These are phyloP conservation scores for Spodoptera litura DNA, from an alignment of 1,140 invertebrate genomes.

Conservation along the genomic window DNA sequence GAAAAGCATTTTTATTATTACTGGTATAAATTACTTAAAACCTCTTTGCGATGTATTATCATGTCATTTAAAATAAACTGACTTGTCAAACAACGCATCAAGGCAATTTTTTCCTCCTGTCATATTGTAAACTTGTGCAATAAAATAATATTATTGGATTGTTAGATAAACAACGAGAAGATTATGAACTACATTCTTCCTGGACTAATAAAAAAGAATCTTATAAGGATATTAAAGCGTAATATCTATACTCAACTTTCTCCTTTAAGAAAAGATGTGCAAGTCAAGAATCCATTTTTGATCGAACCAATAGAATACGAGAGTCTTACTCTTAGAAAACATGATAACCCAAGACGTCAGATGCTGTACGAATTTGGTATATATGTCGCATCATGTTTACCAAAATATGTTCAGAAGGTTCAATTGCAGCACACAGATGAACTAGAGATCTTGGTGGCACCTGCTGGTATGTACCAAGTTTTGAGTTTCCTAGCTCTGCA, in stretches of 20 bases:
- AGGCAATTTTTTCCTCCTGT: too few species aligned
- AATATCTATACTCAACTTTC: constrained; percentile 3
- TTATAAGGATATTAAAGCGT: constrained; percentile 15
- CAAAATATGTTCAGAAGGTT: constrained; percentile 96
- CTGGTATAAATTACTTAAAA: neutral
- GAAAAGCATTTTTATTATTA: too few species aligned
- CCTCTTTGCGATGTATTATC: neutral
- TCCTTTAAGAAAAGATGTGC: constrained; percentile 26
- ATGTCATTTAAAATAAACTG: too few species aligned
- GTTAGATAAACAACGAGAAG: neutral
- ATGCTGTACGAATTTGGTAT: constrained; percentile 78
- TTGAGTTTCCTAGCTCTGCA: constrained; percentile 96
- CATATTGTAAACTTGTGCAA: too few species aligned
- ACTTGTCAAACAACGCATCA: too few species aligned
- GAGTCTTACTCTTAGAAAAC: constrained; percentile 65
- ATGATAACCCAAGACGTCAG: constrained; percentile 71
- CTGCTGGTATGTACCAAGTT: constrained; percentile 96
- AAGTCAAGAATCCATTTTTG: constrained; percentile 63
- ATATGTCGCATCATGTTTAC: constrained; percentile 90
- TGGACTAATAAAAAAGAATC: constrained; percentile 1
- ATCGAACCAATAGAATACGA: constrained; percentile 70
- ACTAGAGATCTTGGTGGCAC: constrained; percentile 95
- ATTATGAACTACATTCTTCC: constrained; percentile 31
- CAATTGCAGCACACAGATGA: constrained; percentile 93
- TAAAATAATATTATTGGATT: too few species aligned